Base-by-base conservation (phyloP, 2,113 vertebrate species). In the Vicugna pacos region DNA sequence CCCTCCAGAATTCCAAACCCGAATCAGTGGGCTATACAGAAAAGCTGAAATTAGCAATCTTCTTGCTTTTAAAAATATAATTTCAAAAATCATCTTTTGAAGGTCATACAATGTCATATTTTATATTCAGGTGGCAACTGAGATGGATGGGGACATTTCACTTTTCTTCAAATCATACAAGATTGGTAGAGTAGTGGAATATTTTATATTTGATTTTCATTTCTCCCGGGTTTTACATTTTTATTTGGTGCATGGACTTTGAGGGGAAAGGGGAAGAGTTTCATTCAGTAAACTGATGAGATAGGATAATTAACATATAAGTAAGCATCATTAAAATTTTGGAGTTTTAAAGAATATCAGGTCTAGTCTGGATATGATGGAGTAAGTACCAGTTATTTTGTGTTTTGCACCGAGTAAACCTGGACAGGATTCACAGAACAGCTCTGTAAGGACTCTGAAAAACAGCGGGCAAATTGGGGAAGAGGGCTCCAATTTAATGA, bases 21-120 rank as follows among this genome's bases (percentile, higher is more conserved):
- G 32, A 91, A n/a, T 67, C 56, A 86, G 24, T 28, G 12, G 19
- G 32, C 9, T 52, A 79, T 58, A 50, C 8, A 48, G 38, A 93
- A 86, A 82, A 6, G 15, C 15, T 85, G 56, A 48, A 75, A 75
- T 93, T 46, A 79, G 19, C 32, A 89, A 38, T 32, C 52, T 38
- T 65, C 10, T 89, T 72, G 56, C 1, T 69, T 93, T 87, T 56
- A 13, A 84, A 87, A 84, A 52, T 46, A 75, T 26, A 65, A 58
- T 46, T 73, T 90, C 30, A 62, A 90, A 92, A 81, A 24, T 35
- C 30, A 19, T 35, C 67, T n/a, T 86, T 88, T 93, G n/a, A 89
- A 87, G 90, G 26, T 48, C 35, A 93, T 32, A 65, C 32, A 22
- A 14, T 77, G 17, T 35, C 2, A 20, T 8, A 50, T 64, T 91